Base-by-base conservation (phyloP, 2,113 vertebrate species). In the Danio rerio region DNA sequence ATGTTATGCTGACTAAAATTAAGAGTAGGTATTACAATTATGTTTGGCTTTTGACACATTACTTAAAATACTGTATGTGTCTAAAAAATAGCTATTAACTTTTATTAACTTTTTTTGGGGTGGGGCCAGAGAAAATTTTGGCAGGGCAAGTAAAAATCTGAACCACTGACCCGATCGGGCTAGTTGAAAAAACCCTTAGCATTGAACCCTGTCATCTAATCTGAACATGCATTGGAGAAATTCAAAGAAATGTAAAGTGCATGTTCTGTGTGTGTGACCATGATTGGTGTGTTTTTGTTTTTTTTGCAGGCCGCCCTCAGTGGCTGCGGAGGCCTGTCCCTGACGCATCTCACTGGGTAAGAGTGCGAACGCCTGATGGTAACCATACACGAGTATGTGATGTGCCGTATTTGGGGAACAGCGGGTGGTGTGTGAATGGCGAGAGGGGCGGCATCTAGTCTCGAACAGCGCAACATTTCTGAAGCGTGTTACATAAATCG, bases 401-500 rank as follows among this genome's bases (percentile, higher is more conserved):
- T 70, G 10, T 52, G 45, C 77, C 55, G 47, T 85, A 70, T 84
- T 72, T 56, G 80, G 75, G 53, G 65, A 55, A n/a, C 55, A 12
- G 7, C 49, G 0, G 45, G 45, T 16, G 65, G 56, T 71, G 53
- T 69, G 18, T 53, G 31, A 84, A 73, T 31, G 18, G 50, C 49
- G 6, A 74, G 56, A 50, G 79, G 5, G 18, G 66, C 9, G 9
- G 56, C 40, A 49, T 49, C 53, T 20, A 45, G 5, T 31, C 40
- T 53, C 20, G 58, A 31, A 15, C 13, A n/a, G 20, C 55, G 59
- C 66, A 80, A 50, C 71, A 75, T 82, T 85, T 71, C 69, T 31
- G 73, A 73, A 61, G 47, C 69, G 49, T 73, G 87, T 94, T 92
- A 90, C 83, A 78, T 93, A 93, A 93, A 84, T 45, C 69, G 72